These are phyloP conservation scores for Morone chrysops DNA, from an alignment of 2,113 vertebrate species.

Conservation along the genomic window DNA sequence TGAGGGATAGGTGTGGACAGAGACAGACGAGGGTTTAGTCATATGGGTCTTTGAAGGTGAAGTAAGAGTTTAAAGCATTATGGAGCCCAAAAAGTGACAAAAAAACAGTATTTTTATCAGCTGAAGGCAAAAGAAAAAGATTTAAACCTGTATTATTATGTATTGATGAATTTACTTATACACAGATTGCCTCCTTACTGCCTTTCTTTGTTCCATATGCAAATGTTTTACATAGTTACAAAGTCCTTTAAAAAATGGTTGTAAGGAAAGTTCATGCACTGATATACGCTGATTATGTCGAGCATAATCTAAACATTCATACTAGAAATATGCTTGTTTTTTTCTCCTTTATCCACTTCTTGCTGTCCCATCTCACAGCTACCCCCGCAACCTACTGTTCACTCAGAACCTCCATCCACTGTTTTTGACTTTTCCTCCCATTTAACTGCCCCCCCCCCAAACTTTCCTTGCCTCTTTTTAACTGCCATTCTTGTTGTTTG, in stretches of 20 bases:
- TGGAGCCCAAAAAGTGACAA: background rate
- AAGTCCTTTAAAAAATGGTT: background rate
- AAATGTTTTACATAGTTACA: background rate
- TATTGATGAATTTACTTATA: background rate
- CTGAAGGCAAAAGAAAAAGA: background rate
- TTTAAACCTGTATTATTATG: background rate
- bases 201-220: background rate
- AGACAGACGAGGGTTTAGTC: slow-evolving; percentile 11
- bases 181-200: background rate
- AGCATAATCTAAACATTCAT: slow-evolving; percentile 25
- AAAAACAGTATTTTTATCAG: background rate
- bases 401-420: slow-evolving; percentile 30
- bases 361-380: slow-evolving; percentile 7
- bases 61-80: background rate
- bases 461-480: slow-evolving; percentile 43
- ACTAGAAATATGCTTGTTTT: background rate
- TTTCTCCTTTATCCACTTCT: background rate
- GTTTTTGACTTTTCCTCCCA: slow-evolving; percentile 29
- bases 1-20: slow-evolving; percentile 43
- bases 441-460: slow-evolving; percentile 24
- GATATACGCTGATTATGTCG: background rate
- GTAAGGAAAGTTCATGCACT: no score
- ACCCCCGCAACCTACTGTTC: background rate
- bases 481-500: slow-evolving; percentile 57
- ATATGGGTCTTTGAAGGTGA: background rate